phyloP scores from a whole-genome alignment of 2,888 invertebrate genomes.

The Dicyrtoma fusca region DNA sequence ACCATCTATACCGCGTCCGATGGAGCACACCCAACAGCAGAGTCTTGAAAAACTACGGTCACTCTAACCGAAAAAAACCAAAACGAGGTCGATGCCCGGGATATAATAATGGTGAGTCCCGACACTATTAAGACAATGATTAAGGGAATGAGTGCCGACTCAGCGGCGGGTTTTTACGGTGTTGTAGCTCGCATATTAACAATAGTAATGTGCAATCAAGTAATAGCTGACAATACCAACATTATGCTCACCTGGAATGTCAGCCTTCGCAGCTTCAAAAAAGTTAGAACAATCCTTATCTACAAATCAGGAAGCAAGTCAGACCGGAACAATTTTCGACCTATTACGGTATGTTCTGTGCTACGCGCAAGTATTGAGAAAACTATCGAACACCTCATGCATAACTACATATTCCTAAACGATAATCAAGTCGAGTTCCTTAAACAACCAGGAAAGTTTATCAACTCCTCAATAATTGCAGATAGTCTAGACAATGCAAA shows the following conservation, averaged over 20 bases:
- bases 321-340: background rate
- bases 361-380: background rate
- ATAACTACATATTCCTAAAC: background rate
- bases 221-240: too few species aligned
- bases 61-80: background rate
- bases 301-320: background rate
- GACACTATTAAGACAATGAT: background rate
- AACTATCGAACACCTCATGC: background rate
- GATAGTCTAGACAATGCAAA: constrained; percentile 12
- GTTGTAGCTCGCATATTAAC: background rate
- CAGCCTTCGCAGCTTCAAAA: background rate
- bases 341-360: constrained; percentile 12
- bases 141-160: background rate
- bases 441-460: background rate
- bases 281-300: background rate
- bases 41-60: background rate
- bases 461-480: background rate
- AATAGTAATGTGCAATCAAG: background rate
- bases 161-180: background rate
- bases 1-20: background rate
- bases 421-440: constrained; percentile 17
- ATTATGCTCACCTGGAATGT: background rate
- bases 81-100: background rate
- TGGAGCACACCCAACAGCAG: background rate
- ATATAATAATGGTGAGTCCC: background rate